A percentile compares a stretch with the other conserved stretches of the same genome.
Evolutionary conservation across 2,888 invertebrate genomes (phyloP).

Genomic region (Amblyjoppa fuscipennis): DNA sequence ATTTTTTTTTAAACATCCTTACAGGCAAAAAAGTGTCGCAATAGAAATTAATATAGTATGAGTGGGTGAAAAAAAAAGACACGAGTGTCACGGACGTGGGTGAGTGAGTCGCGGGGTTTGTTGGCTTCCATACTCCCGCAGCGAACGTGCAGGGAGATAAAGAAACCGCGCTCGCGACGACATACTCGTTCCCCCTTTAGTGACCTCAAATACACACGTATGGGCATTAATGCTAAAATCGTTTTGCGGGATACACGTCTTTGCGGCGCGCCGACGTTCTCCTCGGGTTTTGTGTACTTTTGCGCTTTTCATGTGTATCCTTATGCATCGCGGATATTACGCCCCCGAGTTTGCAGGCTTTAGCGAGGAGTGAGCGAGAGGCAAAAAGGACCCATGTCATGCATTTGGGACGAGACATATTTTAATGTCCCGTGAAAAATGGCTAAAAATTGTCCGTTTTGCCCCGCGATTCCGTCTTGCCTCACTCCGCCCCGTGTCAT

Average conservation of each 20-base stretch:
- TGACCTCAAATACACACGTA: slow-evolving; percentile 22
- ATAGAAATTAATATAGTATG: slow-evolving; percentile 1
- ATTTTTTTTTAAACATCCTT: too few relatives aligned
- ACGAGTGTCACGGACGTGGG: background rate
- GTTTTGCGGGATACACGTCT: background rate
- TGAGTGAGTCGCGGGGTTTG: background rate
- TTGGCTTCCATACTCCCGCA: background rate
- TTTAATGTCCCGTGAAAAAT: background rate
- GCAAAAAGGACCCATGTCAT: background rate
- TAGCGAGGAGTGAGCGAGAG: background rate
- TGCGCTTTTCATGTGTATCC: slow-evolving; percentile 2
- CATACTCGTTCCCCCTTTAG: background rate
- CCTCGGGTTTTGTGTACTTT: background rate
- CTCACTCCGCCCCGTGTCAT: background rate
- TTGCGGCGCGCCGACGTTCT: background rate
- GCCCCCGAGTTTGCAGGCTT: background rate
- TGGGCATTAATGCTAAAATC: slow-evolving; percentile 13
- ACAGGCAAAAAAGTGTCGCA: background rate
- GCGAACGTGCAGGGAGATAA: background rate
- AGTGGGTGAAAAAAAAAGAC: background rate
- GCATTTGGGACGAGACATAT: background rate
- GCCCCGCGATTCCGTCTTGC: background rate
- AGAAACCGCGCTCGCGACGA: slow-evolving; percentile 5
- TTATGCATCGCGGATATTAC: background rate
- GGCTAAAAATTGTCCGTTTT: background rate